Base-by-base conservation (phyloP, 2,113 vertebrate species). In the Cephalopterus ornatus region DNA sequence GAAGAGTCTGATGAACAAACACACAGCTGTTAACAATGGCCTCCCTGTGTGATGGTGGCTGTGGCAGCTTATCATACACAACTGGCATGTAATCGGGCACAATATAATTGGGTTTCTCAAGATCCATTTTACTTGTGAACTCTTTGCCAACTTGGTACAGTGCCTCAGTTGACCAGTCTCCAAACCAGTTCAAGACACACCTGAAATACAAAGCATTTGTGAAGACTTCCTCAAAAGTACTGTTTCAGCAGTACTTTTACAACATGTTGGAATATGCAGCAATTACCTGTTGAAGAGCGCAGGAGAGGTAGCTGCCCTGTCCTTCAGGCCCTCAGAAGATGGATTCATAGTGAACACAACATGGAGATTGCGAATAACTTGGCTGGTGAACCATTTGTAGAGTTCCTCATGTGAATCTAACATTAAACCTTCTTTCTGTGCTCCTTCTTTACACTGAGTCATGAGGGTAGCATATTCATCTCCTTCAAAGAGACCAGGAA, bases 311-410 rank as follows among this genome's bases (percentile, higher is more conserved):
- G 99, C 99, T 4, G 99, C 99, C 8, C 99, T 98, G 97, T 99
- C 99, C 98, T 99, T 99, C 96, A 99, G 97, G 16, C 99, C 99
- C 96, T 99, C 99, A 4, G 99, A 99, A n/a, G 99, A 99, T 0
- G 99, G 99, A 94, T 99, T 99, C 99, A 99, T 99, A 96, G 99
- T 99, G 98, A 99, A 99, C 85, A 99, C 99, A 8, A 99, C 99
- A 18, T 99, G 99, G 52, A 99, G 98, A 97, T 99, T 99, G 92
- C 99, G 98, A 97, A 99, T 99, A 77, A 99, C 99, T 97, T 99
- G 99, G 97, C 99, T 99, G 52, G 99, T 99, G 98, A 99, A 99
- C 99, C 99, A 99, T 88, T 99, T 99, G 96, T 99, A 99, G 23
- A 99, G 98, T 87, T 99, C 99, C 95, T 99, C 99, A 3, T 99